Evolutionary conservation across 2,113 vertebrate genomes (phyloP), one percentile per base, ranked within the genome.

Genomic region (Lepus timidus): DNA sequence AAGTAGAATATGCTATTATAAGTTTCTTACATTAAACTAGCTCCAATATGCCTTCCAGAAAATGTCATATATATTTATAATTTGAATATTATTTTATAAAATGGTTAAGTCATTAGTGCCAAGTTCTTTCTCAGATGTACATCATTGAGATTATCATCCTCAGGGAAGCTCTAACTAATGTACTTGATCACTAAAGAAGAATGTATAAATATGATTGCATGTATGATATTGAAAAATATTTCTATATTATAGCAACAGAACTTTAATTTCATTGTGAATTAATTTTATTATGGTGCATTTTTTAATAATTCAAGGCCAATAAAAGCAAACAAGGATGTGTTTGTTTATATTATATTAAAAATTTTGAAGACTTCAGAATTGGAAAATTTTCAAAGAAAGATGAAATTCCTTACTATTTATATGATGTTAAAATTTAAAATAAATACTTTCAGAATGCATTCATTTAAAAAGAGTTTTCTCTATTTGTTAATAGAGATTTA

Each of bases 61-160:
- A 9, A 4, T 95, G 58, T 90, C 25, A 31, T 16, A 36, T 85
- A 1, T 1, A 71, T 65, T 74, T 75, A 68, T 62, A 11, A 19
- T 1, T 73, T 76, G 7, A 4, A 79, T 84, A 85, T 73, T 83
- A 81, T 78, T 92, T 93, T 86, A 52, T 33, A 68, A 76, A 67
- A 68, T 83, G 7, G 83, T 89, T 83, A 44, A 51, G 93, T 62
- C 76, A 62, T 86, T 17, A 58, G 20, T 29, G 55, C 29, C 49
- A 82, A 55, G 65, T 88, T 80, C 33, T 49, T 75, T 23, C 5
- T 13, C 44, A 70, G 49, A 39, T 67, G 31, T 86, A 1, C 6
- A 16, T 90, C 27, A 64, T 0, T 84, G 9, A 93, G 64, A 73
- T 75, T 44, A 58, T 88, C 19, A 33, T 68, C 27, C 36, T 70